Evolutionary conservation across 2,888 invertebrate genomes (phyloP).

Genomic region (Lamproptera curius): DNA sequence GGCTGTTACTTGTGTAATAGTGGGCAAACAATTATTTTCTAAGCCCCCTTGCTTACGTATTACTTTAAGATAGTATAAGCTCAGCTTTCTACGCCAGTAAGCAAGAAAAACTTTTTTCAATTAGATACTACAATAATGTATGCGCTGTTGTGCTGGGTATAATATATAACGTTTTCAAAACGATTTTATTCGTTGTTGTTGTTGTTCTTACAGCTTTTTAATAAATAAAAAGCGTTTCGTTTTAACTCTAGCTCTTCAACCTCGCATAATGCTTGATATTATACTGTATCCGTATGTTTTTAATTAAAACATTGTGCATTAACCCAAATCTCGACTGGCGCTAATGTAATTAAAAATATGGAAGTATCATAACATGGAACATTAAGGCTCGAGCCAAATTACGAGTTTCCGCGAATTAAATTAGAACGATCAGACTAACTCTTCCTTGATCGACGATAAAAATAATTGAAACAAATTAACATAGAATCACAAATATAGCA

Average conservation of each 20-base stretch:
- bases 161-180: too few relatives aligned
- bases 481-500: too few relatives aligned
- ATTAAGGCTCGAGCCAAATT: slow-evolving; percentile 19
- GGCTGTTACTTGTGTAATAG: too few relatives aligned
- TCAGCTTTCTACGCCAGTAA: too few relatives aligned
- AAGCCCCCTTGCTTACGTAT: too few relatives aligned
- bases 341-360: slow-evolving; percentile 19
- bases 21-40: too few relatives aligned
- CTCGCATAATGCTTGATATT: not conserved
- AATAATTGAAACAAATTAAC: not conserved
- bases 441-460: not conserved
- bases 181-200: not conserved
- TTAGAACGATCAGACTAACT: slow-evolving; percentile 5
- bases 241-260: not conserved
- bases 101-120: too few relatives aligned
- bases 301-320: slow-evolving; percentile 20
- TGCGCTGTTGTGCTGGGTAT: too few relatives aligned
- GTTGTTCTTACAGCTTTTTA: not conserved
- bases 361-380: slow-evolving; percentile 18
- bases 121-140: not conserved
- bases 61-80: too few relatives aligned
- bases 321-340: slow-evolving; percentile 12
- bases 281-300: slow-evolving; percentile 11
- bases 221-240: not conserved
- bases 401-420: slow-evolving; percentile 8